Evolutionary conservation across 2,888 invertebrate species (phyloP), one percentile per base, ranked within the genome.

Genomic region (Imbricaverruca yamaguchii): DNA sequence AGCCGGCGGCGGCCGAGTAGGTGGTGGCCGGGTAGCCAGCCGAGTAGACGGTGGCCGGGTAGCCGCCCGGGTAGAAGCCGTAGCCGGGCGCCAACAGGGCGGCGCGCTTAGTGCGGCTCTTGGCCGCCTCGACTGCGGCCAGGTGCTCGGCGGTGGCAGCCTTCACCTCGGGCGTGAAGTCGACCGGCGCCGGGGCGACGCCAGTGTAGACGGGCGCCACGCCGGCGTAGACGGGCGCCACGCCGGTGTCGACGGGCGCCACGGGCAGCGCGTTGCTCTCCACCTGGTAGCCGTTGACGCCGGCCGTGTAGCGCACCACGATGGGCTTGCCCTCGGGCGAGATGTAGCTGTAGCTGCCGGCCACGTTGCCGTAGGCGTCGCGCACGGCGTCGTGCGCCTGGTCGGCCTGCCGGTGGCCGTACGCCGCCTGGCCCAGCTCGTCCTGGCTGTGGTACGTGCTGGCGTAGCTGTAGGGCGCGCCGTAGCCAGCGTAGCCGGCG

Each of bases 231-330:
- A 59, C 21, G 18, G 86, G 86, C 84, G 92, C 90, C 25, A 93
- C 87, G 1, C 91, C 90, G 85, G 93, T 92, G 0, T 90, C 89
- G 74, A 85, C 85, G 39, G 84, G 84, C 0, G 87, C 86, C 39
- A 90, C 89, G 80, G 84, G 85, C 39, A 85, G 91, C 0, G 91
- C 88, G 85, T 89, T 88, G 85, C 87, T 86, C 82, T 87, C 87
- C 57, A 88, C 89, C 81, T 87, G 86, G 87, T 87, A 88, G 55
- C 85, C 86, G 67, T 87, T 88, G 81, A 85, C 85, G 82, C 85
- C 86, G 83, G 89, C 89, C 82, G 87, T 86, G 86, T 89, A 89
- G 85, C 87, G 86, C 84, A 88, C 87, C 77, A 85, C 84, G 84
- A 85, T 83, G 83, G 85, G 85, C 83, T 87, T 86, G 67, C 89